phyloP scores from a whole-genome alignment of 2,113 vertebrate genomes.

The Periophthalmus modestus region DNA sequence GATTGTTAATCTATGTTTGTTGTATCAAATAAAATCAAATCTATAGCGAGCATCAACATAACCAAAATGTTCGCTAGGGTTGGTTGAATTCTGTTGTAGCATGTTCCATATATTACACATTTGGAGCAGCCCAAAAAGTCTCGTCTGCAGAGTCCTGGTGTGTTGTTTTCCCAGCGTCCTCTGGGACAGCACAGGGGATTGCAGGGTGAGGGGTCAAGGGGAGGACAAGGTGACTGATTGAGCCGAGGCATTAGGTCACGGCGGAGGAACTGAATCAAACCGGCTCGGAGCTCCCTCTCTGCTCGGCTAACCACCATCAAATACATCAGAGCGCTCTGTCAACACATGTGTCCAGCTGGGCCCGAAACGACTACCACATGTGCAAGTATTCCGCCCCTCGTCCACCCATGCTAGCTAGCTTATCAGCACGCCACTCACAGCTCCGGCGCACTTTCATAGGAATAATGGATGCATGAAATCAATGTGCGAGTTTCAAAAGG shows the following conservation, averaged over 20 bases:
- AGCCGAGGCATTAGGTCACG: constrained; percentile 73
- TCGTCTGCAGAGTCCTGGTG: constrained; percentile 45
- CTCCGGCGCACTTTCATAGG: constrained; percentile 41
- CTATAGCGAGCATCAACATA: neutral
- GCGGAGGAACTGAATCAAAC: constrained; percentile 69
- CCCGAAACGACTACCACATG: constrained; percentile 71
- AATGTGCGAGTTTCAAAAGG: constrained; percentile 71
- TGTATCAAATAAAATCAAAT: no score
- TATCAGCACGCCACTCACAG: constrained; percentile 61
- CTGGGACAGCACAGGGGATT: constrained; percentile 59
- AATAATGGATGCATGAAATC: constrained; percentile 71
- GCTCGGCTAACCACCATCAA: constrained; percentile 67
- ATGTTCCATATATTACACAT: neutral
- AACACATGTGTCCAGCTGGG: constrained; percentile 71
- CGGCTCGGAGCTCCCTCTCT: constrained; percentile 46
- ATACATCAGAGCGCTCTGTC: constrained; percentile 70
- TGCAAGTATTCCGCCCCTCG: constrained; percentile 21
- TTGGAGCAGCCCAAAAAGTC: constrained; percentile 30
- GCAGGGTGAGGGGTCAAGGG: constrained; percentile 76
- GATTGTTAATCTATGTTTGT: no score
- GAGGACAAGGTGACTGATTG: constrained; percentile 80
- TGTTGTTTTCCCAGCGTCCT: constrained; percentile 72
- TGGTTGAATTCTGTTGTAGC: neutral
- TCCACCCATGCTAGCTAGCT: neutral
- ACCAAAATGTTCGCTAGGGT: neutral